Evolutionary conservation across 2,797 vertebrate species (phyloP).

Genomic region (Hozukius guyotensis): DNA sequence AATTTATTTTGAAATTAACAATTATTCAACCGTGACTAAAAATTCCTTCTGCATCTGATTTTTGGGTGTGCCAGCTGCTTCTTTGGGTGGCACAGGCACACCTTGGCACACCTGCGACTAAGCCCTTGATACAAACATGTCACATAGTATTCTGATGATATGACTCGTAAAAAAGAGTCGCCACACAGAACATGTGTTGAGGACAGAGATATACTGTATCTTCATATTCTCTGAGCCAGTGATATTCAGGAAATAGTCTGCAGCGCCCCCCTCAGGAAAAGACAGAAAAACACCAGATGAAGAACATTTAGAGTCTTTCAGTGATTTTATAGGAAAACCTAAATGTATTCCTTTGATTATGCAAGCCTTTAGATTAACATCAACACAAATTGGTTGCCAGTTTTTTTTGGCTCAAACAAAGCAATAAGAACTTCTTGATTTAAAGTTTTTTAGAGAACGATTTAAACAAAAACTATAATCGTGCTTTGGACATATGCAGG

Average conservation of each 20-base stretch:
- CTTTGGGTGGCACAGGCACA: neutral
- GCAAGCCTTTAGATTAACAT: neutral
- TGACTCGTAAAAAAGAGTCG: neutral
- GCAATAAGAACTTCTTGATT: neutral
- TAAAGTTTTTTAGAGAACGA: neutral
- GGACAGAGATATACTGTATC: neutral
- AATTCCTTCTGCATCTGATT: neutral
- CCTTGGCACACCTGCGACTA: too few relatives aligned
- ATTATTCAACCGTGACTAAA: neutral
- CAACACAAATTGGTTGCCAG: neutral
- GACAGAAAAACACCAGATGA: neutral
- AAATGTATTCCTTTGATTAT: neutral
- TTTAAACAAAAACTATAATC: neutral
- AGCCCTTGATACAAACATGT: neutral
- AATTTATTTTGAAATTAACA: neutral
- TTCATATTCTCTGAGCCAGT: neutral
- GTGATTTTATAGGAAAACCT: neutral
- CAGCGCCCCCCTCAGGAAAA: constrained; percentile 79
- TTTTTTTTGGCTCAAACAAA: neutral
- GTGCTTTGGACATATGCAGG: neutral
- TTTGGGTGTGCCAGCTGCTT: neutral
- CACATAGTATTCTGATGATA: neutral
- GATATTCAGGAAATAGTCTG: constrained; percentile 69
- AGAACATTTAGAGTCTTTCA: neutral
- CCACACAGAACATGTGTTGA: constrained; percentile 2